These are phyloP conservation scores for Anarsia innoxiella DNA, from an alignment of 2,888 invertebrate species.

Conservation along the genomic window DNA sequence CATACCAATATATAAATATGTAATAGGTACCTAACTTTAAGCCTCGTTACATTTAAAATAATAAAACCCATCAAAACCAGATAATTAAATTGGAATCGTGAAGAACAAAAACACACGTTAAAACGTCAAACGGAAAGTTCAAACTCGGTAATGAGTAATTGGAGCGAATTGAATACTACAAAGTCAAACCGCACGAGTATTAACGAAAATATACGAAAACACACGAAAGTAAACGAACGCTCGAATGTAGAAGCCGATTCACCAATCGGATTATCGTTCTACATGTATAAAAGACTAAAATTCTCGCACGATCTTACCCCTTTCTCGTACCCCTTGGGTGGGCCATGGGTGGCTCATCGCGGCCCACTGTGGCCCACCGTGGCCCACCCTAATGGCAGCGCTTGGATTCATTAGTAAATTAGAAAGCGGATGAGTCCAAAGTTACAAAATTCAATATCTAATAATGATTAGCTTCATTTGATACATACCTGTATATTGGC, in stretches of 20 bases:
- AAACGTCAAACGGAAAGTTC: no score
- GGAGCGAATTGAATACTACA: no score
- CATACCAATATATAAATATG: no score
- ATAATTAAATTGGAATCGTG: no score
- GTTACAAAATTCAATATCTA: constrained; percentile 76
- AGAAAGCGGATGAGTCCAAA: constrained; percentile 76
- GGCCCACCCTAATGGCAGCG: constrained; percentile 63
- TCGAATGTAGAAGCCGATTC: constrained; percentile 68
- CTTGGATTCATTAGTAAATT: constrained; percentile 77
- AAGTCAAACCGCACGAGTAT: constrained; percentile 34
- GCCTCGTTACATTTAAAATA: no score
- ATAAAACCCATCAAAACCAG: no score
- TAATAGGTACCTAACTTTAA: no score
- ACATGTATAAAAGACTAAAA: constrained; percentile 74
- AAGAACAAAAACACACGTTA: no score
- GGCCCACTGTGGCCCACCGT: no score
- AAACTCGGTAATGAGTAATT: no score
- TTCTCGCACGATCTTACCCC: constrained; percentile 65
- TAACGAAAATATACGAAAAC: constrained; percentile 27
- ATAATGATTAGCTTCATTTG: constrained; percentile 66
- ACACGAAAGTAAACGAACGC: constrained; percentile 59
- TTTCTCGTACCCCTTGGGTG: constrained; percentile 32
- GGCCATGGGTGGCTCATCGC: no score
- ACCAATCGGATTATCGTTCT: constrained; percentile 72
- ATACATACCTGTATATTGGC: constrained; percentile 64